phyloP scores from a whole-genome alignment of 2,888 invertebrate genomes.

The Galerucella nymphaeae region DNA sequence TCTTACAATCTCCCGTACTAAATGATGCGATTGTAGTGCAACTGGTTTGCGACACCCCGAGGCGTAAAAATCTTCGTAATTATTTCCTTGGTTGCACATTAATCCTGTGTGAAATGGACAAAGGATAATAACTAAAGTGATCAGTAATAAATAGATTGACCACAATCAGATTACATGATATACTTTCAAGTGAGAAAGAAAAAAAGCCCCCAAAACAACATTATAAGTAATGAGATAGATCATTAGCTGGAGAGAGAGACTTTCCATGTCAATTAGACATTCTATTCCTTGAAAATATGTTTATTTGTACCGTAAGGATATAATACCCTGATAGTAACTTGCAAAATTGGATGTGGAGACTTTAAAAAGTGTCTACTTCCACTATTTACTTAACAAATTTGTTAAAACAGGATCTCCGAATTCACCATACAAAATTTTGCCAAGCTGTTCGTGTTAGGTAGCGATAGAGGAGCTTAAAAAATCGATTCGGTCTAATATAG shows the following conservation, averaged over 20 bases:
- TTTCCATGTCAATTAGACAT: not conserved
- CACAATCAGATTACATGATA: conserved; percentile 37
- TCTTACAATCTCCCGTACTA: not conserved
- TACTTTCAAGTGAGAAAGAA: not conserved
- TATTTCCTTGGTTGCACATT: conserved; percentile 53
- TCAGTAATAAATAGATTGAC: conserved; percentile 36
- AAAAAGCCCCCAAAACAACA: no score
- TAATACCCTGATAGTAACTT: no score
- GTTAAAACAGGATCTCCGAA: no score
- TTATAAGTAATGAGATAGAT: no score
- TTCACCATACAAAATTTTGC: no score
- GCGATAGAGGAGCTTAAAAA: no score
- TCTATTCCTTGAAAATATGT: not conserved
- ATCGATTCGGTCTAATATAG: no score
- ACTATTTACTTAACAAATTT: no score
- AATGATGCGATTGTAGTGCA: conserved; percentile 39
- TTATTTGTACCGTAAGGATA: not conserved
- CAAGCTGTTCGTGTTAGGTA: no score
- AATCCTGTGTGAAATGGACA: conserved; percentile 49
- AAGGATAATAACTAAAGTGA: conserved; percentile 49
- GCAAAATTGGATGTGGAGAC: no score
- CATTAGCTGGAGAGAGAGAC: no score
- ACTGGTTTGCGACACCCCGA: conserved; percentile 54
- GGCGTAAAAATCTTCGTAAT: conserved; percentile 55
- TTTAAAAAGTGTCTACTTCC: no score